phyloP scores from a whole-genome alignment of 2,797 vertebrate species.

The Gallinago solitaria region DNA sequence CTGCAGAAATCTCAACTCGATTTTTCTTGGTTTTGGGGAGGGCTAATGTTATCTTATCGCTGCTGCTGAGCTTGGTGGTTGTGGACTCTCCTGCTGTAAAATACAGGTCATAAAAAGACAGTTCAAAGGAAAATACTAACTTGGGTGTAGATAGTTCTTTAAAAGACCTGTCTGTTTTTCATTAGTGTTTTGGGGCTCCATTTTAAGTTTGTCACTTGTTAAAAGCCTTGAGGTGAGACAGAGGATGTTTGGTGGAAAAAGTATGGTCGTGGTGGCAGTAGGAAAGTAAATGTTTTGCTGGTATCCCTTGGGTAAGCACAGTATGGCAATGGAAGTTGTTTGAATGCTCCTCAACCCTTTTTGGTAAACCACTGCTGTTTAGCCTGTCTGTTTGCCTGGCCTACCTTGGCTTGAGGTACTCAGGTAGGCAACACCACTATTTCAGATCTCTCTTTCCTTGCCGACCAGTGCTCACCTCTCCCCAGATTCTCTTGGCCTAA shows the following conservation, averaged over 20 bases:
- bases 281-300: background rate
- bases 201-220: accelerated
- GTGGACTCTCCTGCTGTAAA: background rate
- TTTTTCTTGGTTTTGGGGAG: background rate
- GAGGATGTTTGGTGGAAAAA: background rate
- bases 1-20: background rate
- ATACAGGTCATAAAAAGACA: background rate
- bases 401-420: background rate
- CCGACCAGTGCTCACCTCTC: accelerated
- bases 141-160: background rate
- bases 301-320: accelerated
- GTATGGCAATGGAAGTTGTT: background rate
- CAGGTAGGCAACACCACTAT: accelerated
- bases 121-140: background rate
- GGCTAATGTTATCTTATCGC: background rate
- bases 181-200: background rate
- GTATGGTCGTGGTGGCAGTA: accelerated
- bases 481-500: background rate
- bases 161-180: background rate
- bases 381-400: background rate
- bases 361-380: background rate
- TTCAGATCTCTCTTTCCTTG: background rate
- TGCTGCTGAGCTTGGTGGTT: background rate
- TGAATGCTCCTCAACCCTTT: background rate
- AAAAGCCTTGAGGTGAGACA: background rate